Evolutionary conservation across 2,888 invertebrate species (phyloP).

Genomic region (Agriotes lineatus): DNA sequence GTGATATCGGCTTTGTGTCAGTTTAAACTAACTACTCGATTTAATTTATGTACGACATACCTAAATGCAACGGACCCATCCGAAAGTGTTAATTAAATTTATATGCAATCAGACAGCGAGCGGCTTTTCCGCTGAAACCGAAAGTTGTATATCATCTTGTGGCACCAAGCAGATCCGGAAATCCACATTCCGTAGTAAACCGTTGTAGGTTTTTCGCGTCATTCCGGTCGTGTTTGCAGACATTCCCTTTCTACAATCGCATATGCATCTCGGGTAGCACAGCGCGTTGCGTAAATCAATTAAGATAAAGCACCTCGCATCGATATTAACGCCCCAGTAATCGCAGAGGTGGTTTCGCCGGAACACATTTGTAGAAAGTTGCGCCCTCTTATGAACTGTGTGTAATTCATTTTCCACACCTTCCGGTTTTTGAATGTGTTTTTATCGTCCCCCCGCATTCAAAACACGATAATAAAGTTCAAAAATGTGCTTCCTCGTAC

Average conservation of each 20-base stretch:
- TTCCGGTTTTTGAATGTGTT: constrained; percentile 39
- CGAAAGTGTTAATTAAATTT: constrained; percentile 19
- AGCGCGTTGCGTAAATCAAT: constrained; percentile 24
- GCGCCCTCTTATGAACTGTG: constrained; percentile 25
- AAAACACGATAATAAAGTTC: constrained; percentile 41
- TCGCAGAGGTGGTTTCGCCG: constrained; percentile 13
- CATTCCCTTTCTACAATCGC: constrained; percentile 10
- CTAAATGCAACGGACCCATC: not conserved
- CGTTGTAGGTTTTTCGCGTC: not conserved
- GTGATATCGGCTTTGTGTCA: constrained; percentile 19
- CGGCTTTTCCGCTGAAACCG: constrained; percentile 8
- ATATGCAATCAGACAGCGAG: not conserved
- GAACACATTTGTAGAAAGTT: constrained; percentile 30
- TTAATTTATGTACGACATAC: constrained; percentile 19
- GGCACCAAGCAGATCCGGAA: not conserved
- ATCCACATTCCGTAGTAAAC: not conserved
- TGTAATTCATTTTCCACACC: constrained; percentile 40
- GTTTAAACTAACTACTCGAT: not conserved
- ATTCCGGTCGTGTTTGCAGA: not conserved
- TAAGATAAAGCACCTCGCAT: constrained; percentile 26
- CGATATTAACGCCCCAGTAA: constrained; percentile 28
- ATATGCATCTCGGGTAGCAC: constrained; percentile 8
- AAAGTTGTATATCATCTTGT: constrained; percentile 1
- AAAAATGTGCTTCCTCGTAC: constrained; percentile 24
- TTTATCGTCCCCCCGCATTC: constrained; percentile 29